Evolutionary conservation across 2,888 invertebrate genomes (phyloP), one percentile per base, ranked within the genome.

Genomic region (Limnephilus marmoratus): DNA sequence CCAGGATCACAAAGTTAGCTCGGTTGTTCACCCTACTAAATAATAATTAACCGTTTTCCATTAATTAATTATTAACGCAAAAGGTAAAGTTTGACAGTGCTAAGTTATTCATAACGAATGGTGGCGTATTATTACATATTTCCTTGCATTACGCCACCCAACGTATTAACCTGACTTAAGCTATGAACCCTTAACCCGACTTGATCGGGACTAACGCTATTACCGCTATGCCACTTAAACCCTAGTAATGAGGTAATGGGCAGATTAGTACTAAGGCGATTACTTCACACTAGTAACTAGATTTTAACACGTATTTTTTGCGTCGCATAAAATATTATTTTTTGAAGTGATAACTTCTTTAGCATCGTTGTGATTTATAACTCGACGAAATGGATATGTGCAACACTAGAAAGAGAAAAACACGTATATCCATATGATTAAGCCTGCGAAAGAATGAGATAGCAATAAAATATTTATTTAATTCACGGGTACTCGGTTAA

Each of bases 91-190:
- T 68, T 68, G 24, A 68, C 68, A 68, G 9, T 68, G n/a, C 9
- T 68, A 68, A 68, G 68, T 68, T 68, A 68, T 68, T 68, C 68
- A 68, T 68, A 68, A 24, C n/a, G 68, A 68, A 68, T 24, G 68
- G 68, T 24, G 24, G 24, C 68, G 68, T n/a, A 68, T 68, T 68
- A 68, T 68, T 68, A 68, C 68, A 41, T 83, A 37, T 83, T 37
- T 83, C 86, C 86, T 45, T 45, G 45, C 45, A 86, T 24, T 86
- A 45, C 45, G 24, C 29, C 5, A 45, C 86, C 49, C 86, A 13
- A 45, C 86, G 86, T 37, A 31, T 86, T 45, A 86, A 86, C 86
- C 86, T 45, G 86, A 45, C 86, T 86, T 49, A 86, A 86, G 45
- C 86, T 86, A 13, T 86, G 86, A 86, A 86, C 86, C 45, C 24